Evolutionary conservation across 2,113 vertebrate genomes (phyloP).

Genomic region (Toxotes jaculatrix): DNA sequence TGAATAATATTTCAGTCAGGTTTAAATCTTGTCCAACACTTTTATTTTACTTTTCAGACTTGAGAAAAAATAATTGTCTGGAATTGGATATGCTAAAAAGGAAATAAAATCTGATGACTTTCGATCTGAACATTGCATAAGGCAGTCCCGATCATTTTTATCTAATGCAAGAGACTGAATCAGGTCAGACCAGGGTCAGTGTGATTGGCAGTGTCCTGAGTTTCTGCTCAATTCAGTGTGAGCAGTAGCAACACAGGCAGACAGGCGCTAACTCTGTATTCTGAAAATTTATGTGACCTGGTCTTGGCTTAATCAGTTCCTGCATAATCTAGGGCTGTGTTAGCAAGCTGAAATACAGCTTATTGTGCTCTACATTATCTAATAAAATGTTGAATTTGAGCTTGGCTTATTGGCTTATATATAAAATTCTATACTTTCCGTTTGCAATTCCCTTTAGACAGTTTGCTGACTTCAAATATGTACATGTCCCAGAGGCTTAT

Average conservation of each 20-base stretch:
- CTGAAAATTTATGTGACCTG: background rate
- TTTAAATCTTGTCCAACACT: constrained; percentile 10
- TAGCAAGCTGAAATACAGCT: constrained; percentile 8
- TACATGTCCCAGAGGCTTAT: constrained; percentile 46
- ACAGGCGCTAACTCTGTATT: background rate
- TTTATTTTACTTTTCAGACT: constrained; percentile 6
- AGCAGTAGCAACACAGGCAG: constrained; percentile 1
- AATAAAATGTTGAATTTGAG: constrained; percentile 5
- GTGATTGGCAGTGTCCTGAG: constrained; percentile 27
- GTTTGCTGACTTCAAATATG: constrained; percentile 61
- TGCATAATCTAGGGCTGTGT: background rate
- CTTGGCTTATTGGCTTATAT: constrained; percentile 23
- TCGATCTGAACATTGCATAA: constrained; percentile 21
- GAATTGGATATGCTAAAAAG: constrained; percentile 28
- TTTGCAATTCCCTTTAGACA: constrained; percentile 50
- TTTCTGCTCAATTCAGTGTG: constrained; percentile 3
- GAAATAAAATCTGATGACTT: constrained; percentile 3
- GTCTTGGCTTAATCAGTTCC: constrained; percentile 1
- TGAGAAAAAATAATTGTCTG: constrained; percentile 24
- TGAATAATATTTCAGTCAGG: constrained; percentile 40
- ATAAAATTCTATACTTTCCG: constrained; percentile 37
- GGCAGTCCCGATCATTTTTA: constrained; percentile 17
- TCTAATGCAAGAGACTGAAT: constrained; percentile 41
- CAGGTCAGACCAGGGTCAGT: constrained; percentile 35
- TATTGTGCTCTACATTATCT: background rate